phyloP scores from a whole-genome alignment of 1,140 invertebrate species.

The Drosophila melanica region DNA sequence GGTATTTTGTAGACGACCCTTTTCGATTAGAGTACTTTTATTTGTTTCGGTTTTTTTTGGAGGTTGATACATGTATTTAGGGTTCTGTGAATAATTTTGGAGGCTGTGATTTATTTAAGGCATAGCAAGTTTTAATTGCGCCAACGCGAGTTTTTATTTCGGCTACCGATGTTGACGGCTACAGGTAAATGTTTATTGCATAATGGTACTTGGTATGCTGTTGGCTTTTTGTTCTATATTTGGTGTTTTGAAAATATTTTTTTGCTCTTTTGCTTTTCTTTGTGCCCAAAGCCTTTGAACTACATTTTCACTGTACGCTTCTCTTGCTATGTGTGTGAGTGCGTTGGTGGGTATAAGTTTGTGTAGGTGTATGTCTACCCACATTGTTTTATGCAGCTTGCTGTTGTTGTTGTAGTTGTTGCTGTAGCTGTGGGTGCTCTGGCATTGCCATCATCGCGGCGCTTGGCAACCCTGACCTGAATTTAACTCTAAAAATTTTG shows the following conservation, averaged over 20 bases:
- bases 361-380: constrained; percentile 49
- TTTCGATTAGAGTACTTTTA: background rate
- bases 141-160: constrained; percentile 22
- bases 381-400: constrained; percentile 47
- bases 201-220: constrained; percentile 36
- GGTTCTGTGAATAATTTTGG: constrained; percentile 11
- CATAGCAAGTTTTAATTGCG: constrained; percentile 40
- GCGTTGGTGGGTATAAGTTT: constrained; percentile 17
- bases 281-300: constrained; percentile 70
- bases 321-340: constrained; percentile 4
- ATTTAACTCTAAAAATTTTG: constrained; percentile 71
- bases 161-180: constrained; percentile 1
- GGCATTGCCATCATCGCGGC: constrained; percentile 55
- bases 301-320: constrained; percentile 54
- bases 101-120: constrained; percentile 38
- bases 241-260: constrained; percentile 29
- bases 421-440: constrained; percentile 38
- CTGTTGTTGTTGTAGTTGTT: constrained; percentile 21
- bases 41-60: background rate
- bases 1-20: no score
- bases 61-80: background rate
- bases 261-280: constrained; percentile 50
- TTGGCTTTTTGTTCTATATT: constrained; percentile 31
- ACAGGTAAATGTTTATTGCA: constrained; percentile 55
- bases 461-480: constrained; percentile 71